Evolutionary conservation across 2,888 invertebrate species (phyloP).

Genomic region (Nymphalis polychloros): DNA sequence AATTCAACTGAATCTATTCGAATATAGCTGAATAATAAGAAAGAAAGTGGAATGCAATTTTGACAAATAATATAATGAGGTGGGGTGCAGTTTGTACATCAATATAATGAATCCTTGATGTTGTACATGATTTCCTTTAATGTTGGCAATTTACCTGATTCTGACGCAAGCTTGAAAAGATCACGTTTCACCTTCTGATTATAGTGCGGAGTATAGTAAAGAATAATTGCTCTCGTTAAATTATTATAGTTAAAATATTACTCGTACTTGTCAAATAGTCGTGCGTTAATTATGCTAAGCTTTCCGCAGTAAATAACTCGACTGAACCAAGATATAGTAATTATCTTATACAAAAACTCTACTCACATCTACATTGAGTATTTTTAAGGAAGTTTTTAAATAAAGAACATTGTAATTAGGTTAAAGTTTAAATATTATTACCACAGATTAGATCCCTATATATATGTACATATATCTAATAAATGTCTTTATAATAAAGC

Average conservation of each 20-base stretch:
- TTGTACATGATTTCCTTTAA: constrained; percentile 52
- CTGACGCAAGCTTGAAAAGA: constrained; percentile 56
- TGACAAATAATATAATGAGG: constrained; percentile 38
- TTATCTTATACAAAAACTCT: not conserved
- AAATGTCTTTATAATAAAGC: too few relatives aligned
- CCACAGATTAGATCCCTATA: too few relatives aligned
- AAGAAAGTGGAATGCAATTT: constrained; percentile 36
- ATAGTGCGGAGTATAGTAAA: constrained; percentile 47
- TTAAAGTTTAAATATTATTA: too few relatives aligned
- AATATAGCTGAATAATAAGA: constrained; percentile 20
- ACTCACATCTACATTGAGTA: too few relatives aligned
- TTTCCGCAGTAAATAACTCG: not conserved
- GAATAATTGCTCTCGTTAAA: constrained; percentile 57
- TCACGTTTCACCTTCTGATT: constrained; percentile 54
- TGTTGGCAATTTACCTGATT: constrained; percentile 57
- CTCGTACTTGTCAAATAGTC: constrained; percentile 7
- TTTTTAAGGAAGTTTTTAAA: too few relatives aligned
- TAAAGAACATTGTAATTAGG: too few relatives aligned
- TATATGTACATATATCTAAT: too few relatives aligned
- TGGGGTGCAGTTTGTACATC: constrained; percentile 41
- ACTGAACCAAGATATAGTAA: not conserved
- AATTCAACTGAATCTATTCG: constrained; percentile 17
- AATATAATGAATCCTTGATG: constrained; percentile 46
- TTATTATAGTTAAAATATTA: constrained; percentile 39
- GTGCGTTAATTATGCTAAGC: constrained; percentile 7